Evolutionary conservation across 2,113 vertebrate genomes (phyloP), one percentile per base, ranked within the genome.

Genomic region (Tursiops truncatus): DNA sequence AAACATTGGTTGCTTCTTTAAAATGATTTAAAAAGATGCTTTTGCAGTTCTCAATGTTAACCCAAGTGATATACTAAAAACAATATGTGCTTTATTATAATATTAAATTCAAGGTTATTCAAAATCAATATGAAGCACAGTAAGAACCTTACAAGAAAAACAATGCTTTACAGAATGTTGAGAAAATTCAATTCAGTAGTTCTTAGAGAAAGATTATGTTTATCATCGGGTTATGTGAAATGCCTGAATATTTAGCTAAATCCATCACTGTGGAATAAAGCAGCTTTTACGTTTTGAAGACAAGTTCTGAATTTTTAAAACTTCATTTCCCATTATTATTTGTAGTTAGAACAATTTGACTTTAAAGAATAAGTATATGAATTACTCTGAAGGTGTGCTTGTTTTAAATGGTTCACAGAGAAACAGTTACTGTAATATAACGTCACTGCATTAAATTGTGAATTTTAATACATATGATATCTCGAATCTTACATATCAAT

Each of bases 381-480:
- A 74, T 94, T 92, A 62, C 18, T 70, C 62, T 74, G 38, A 17
- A 89, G 85, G 21, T 87, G 15, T 95, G 31, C 28, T 82, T 96
- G 41, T 79, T 97, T 96, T 86, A 93, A 77, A 82, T 47, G 25
- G 25, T 94, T 95, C 56, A 47, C 33, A 76, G 68, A 95, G 62
- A 96, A 96, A 94, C 20, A 95, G 81, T 92, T 86, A 94, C 53
- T 97, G 10, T 71, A 94, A 67, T 84, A 96, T 84, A 89, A 85
- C 6, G 26, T 2, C 14, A 41, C 23, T 38, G 50, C 10, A 91
- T 91, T 91, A 73, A 50, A 86, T 28, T 56, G 18, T 83, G 31
- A 18, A 83, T 83, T 89, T 96, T 89, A 90, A 89, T 65, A 94
- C 6, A 44, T n/a, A 67, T 26, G 8, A 14, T 58, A 95, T 77